Base-by-base conservation (phyloP, 30 jellyfish, hydroid and myxozoan species). In the Aurelia sp. region DNA sequence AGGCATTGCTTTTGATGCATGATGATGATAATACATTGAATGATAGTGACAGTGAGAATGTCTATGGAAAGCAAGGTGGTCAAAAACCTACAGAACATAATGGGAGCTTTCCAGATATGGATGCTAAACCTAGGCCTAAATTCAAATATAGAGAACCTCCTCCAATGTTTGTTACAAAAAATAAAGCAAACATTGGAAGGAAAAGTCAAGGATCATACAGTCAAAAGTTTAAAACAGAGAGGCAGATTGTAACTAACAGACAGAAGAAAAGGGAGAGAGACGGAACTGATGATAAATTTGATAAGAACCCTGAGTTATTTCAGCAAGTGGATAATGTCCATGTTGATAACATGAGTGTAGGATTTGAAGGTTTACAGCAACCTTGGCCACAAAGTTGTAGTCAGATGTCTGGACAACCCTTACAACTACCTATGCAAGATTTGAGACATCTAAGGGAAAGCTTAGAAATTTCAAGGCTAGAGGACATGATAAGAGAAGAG, bases 401-500 rank as follows among this genome's bases (percentile, higher is more conserved):
- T 16, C 60, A 31, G 5, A 16, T 4, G n/a, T 5, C 13, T 44
- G 55, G 55, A 10, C 55, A 44, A 5, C n/a, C n/a, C 50, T 27
- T 20, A 65, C 67, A 17, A 6, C 33, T 15, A 48, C 79, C 71
- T 63, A 16, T 41, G 71, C 31, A 13, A 40, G 35, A 44, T 41
- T 20, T 20, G 30, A 70, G 21, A 55, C 66, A 59, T 16, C 12
- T 35, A 3, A 18, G 71, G 22, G 82, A 44, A 13, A 52, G 74
- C 16, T 19, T 73, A 18, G 87, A 84, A 31, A 71, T 84, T 17
- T 73, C 93, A 20, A 61, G 79, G 1, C 82, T 84, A 51, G 87
- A 84, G 16, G 86, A 59, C 17, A 71, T 84, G 93, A 84, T 84
- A 20, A 64, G 73, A 35, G 87, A 73, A 52, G 93, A 84, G 27